phyloP scores from a whole-genome alignment of 1,140 invertebrate species.

The Coelopa frigida region DNA sequence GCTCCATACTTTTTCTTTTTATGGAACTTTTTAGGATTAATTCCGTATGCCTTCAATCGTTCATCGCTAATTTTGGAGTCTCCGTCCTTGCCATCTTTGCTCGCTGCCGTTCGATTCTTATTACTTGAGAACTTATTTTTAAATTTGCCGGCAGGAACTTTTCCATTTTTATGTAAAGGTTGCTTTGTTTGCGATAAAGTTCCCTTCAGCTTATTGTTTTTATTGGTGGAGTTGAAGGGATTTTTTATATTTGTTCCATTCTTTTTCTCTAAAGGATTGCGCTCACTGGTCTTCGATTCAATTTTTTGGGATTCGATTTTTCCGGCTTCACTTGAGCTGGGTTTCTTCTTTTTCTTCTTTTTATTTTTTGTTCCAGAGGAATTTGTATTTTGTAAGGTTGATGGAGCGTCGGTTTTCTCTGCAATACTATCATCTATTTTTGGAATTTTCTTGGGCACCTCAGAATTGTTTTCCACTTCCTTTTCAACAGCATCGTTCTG shows the following conservation, averaged over 20 bases:
- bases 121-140: constrained; percentile 14
- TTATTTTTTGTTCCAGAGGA: constrained; percentile 1
- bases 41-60: constrained; percentile 77
- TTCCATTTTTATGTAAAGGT: background rate
- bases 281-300: background rate
- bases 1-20: constrained; percentile 39
- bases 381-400: no score
- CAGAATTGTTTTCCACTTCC: background rate
- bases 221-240: no score
- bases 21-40: constrained; percentile 81
- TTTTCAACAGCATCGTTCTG: background rate
- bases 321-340: background rate
- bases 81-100: constrained; percentile 7
- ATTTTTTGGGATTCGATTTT: constrained; percentile 1
- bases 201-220: no score
- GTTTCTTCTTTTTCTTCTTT: constrained; percentile 10
- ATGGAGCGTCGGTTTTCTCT: background rate
- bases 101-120: background rate
- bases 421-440: background rate
- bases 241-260: constrained; percentile 15
- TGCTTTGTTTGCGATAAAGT: constrained; percentile 14
- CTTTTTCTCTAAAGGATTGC: background rate
- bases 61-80: constrained; percentile 50
- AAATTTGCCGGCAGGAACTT: background rate
- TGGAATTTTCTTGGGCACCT: background rate